Base-by-base conservation (phyloP, 2,797 vertebrate species). In the Alauda arvensis region DNA sequence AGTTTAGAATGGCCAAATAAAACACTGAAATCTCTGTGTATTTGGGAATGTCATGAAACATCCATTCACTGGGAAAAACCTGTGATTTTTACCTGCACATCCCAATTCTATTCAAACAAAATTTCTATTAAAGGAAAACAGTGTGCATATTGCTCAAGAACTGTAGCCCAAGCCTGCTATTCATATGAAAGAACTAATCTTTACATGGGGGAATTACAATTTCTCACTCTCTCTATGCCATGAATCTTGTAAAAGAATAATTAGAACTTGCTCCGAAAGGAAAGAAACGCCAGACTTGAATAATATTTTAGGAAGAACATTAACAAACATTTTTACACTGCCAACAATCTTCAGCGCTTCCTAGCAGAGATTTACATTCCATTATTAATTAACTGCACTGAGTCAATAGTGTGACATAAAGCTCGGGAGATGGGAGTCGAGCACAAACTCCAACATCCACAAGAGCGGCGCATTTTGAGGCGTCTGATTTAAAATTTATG, bases 161-260 rank as follows among this genome's bases (percentile, higher is more conserved):
- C 57, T 87, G 61, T 62, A 93, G 77, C n/a, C 51, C 67, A 42
- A 91, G 84, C 63, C 53, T 86, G 71, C 70, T 92, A 81, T 49
- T 90, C 65, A 63, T 83, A 53, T 18, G 56, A 91, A 93, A 95
- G 82, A 78, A 78, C 74, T 77, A 59, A 91, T 83, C 87, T 90
- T 77, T 93, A 81, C 92, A 77, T 55, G 77, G 68, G 87, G 90
- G 87, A 94, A 93, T 93, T 93, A 91, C 70, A 87, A 61, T 91
- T 93, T 85, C 88, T 92, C 79, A 87, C 74, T 83, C 53, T 25
- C 6, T 78, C 31, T 67, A 68, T 29, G 53, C 85, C 57, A 67
- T 68, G 85, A 87, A 85, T 92, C 85, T 85, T 92, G 88, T 88
- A 92, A 92, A 90, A 90, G 83, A 93, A 78, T 93, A 91, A 94